Conservation (phyloP, 1,140 invertebrate genomes). For the Zaprionus camerounensis region DNA sequence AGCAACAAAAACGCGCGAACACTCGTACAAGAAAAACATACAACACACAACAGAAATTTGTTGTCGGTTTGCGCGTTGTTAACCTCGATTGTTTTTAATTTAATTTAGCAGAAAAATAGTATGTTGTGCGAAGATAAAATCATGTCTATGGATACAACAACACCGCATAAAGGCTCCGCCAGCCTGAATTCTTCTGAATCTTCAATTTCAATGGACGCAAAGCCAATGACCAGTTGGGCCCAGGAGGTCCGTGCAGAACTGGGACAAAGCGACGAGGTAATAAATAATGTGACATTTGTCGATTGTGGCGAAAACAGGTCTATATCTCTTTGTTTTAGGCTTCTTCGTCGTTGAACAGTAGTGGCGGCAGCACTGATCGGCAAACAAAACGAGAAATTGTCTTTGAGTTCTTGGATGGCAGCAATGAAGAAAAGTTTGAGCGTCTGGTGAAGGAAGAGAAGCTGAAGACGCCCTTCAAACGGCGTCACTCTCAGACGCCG, state of each 20-base stretch:
- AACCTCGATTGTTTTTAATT: background rate
- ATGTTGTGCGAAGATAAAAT: slow-evolving; percentile 68
- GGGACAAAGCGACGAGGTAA: slow-evolving; percentile 68
- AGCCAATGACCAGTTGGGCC: slow-evolving; percentile 66
- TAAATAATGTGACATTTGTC: background rate
- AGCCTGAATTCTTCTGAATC: slow-evolving; percentile 69
- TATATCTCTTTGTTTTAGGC: slow-evolving; percentile 17
- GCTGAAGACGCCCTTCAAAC: slow-evolving; percentile 82
- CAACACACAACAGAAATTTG: slow-evolving; percentile 17
- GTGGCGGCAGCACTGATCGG: slow-evolving; percentile 41
- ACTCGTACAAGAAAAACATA: slow-evolving; percentile 6
- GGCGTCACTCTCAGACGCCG: slow-evolving; percentile 76
- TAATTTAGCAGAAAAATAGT: background rate
- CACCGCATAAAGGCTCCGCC: slow-evolving; percentile 49
- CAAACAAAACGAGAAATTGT: slow-evolving; percentile 62
- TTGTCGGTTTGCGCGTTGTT: background rate
- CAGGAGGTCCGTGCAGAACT: slow-evolving; percentile 69
- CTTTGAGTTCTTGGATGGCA: slow-evolving; percentile 74
- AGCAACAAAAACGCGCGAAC: slow-evolving; percentile 63
- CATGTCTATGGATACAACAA: slow-evolving; percentile 59
- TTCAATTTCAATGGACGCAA: slow-evolving; percentile 62
- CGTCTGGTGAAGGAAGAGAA: slow-evolving; percentile 81
- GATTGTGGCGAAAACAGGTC: background rate
- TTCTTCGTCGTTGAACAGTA: slow-evolving; percentile 68
- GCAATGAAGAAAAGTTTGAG: slow-evolving; percentile 82